Evolutionary conservation across 2,113 vertebrate species (phyloP).

Genomic region (Chamaetylas fuelleborni): DNA sequence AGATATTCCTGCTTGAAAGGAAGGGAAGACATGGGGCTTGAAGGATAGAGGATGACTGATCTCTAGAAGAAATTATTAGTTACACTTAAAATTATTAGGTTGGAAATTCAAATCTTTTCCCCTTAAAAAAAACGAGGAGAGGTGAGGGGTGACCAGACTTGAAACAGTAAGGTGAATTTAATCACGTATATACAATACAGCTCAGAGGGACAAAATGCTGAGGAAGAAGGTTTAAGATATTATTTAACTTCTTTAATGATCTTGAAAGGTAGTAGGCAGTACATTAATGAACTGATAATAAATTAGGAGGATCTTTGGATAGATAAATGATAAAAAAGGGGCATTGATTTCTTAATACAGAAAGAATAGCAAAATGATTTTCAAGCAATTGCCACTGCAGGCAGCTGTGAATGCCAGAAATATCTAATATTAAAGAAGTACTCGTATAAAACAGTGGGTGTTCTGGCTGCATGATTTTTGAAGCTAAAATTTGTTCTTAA

Average conservation of each 20-base stretch:
- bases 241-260: slow-evolving; percentile 65
- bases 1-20: neutral
- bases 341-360: slow-evolving; percentile 61
- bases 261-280: slow-evolving; percentile 61
- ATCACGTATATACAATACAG: slow-evolving; percentile 19
- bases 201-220: slow-evolving; percentile 43
- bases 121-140: neutral
- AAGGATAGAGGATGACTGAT: neutral
- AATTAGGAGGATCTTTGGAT: slow-evolving; percentile 52
- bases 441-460: neutral
- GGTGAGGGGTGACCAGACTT: slow-evolving; percentile 31
- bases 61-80: neutral
- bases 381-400: neutral
- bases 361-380: slow-evolving; percentile 55
- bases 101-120: neutral
- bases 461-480: neutral
- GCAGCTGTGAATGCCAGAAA: slow-evolving; percentile 16
- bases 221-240: slow-evolving; percentile 56
- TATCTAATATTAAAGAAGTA: neutral
- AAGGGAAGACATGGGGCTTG: neutral
- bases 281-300: slow-evolving; percentile 65
- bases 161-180: slow-evolving; percentile 48
- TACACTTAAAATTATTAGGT: neutral
- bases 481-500: neutral
- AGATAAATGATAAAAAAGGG: slow-evolving; percentile 57